Conservation (phyloP, 2,888 invertebrate species). For the Drosophila robusta region DNA sequence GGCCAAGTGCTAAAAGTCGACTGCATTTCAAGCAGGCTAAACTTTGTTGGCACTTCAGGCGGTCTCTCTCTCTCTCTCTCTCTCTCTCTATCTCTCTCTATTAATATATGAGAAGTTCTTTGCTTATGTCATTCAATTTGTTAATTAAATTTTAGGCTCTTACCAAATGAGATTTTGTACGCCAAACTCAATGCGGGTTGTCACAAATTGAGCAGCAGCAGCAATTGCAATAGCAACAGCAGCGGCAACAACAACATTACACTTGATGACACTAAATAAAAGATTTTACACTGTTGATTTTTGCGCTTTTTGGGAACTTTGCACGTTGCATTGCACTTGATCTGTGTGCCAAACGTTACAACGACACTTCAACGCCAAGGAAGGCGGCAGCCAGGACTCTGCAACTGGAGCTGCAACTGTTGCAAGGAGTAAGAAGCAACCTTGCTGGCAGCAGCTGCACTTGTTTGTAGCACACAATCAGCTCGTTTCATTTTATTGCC, state of each 20-base stretch:
- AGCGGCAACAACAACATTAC: slow-evolving; percentile 43
- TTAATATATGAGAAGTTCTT: slow-evolving; percentile 4
- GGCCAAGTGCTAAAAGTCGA: background rate
- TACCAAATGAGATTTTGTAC: slow-evolving; percentile 60
- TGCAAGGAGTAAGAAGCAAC: slow-evolving; percentile 4
- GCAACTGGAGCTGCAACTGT: slow-evolving; percentile 13
- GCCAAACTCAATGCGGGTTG: slow-evolving; percentile 60
- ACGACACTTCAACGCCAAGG: slow-evolving; percentile 67
- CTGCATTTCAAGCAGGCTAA: background rate
- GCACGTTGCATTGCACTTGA: slow-evolving; percentile 81
- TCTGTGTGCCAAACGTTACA: slow-evolving; percentile 81
- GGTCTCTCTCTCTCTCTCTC: no score
- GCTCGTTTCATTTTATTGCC: slow-evolving; percentile 80
- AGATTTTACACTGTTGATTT: slow-evolving; percentile 81
- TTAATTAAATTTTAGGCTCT: slow-evolving; percentile 75
- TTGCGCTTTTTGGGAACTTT: slow-evolving; percentile 78
- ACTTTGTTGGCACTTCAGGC: background rate
- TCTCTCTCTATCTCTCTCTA: background rate
- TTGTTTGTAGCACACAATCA: slow-evolving; percentile 78
- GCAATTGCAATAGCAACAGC: slow-evolving; percentile 1
- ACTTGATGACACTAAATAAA: slow-evolving; percentile 80
- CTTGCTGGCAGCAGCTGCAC: slow-evolving; percentile 55
- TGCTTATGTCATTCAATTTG: slow-evolving; percentile 56
- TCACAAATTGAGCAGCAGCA: slow-evolving; percentile 51
- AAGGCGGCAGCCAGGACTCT: slow-evolving; percentile 4